Evolutionary conservation across 2,888 invertebrate genomes (phyloP).

Genomic region (Pristionchus mayeri): DNA sequence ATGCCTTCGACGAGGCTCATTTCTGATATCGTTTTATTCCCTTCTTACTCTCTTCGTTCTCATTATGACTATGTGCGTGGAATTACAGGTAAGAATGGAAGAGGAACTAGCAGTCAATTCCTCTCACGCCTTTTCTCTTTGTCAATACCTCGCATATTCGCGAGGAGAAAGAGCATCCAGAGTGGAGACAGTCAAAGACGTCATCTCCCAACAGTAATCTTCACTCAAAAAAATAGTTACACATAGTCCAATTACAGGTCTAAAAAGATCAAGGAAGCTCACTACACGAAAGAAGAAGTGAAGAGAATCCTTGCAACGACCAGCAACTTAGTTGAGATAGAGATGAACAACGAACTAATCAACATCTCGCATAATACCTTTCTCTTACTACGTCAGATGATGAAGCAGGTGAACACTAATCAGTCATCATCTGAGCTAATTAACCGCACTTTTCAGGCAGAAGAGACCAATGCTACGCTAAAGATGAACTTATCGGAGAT

Average conservation of each 20-base stretch:
- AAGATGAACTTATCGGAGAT: conserved; percentile 49
- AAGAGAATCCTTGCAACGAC: neutral
- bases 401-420: conserved; percentile 2
- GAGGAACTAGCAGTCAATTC: conserved; percentile 41
- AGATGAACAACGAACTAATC: conserved; percentile 42
- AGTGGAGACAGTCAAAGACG: conserved; percentile 12
- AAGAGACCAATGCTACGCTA: neutral
- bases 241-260: neutral
- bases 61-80: neutral
- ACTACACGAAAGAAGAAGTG: conserved; percentile 45
- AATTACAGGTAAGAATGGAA: conserved; percentile 43
- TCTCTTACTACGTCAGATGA: conserved; percentile 33
- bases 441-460: conserved; percentile 26
- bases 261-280: conserved; percentile 41
- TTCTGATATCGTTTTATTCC: neutral
- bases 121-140: conserved; percentile 41
- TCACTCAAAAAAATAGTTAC: neutral
- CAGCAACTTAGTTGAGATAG: conserved; percentile 14
- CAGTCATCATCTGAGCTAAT: neutral
- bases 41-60: neutral
- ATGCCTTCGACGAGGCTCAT: neutral
- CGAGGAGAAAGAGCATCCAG: conserved; percentile 38
- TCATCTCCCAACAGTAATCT: conserved; percentile 40
- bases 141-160: conserved; percentile 36
- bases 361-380: conserved; percentile 47